These are phyloP conservation scores for Drosophila yooni DNA, from an alignment of 2,888 invertebrate species.

Conservation along the genomic window DNA sequence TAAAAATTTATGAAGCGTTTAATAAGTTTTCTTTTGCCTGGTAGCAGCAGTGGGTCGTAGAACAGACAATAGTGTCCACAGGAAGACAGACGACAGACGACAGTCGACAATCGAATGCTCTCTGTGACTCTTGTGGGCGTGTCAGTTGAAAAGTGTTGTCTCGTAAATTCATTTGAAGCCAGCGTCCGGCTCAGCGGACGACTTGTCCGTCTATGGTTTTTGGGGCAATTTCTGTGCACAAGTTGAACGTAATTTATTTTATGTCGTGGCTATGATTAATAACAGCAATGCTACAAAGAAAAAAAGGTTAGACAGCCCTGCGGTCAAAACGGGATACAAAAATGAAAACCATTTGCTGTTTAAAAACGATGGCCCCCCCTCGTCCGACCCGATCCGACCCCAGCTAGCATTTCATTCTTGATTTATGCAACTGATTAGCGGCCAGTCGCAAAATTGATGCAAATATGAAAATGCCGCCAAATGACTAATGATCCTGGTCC, in stretches of 20 bases:
- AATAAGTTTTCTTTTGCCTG: constrained; percentile 78
- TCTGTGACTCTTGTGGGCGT: constrained; percentile 53
- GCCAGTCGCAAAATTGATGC: constrained; percentile 63
- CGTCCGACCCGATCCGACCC: background rate
- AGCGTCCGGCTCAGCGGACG: constrained; percentile 33
- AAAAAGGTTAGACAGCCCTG: constrained; percentile 60
- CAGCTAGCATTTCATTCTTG: constrained; percentile 57
- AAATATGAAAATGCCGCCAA: constrained; percentile 64
- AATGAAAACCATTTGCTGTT: constrained; percentile 52
- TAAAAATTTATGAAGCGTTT: constrained; percentile 83
- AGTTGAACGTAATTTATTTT: constrained; percentile 78
- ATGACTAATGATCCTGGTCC: constrained; percentile 70
- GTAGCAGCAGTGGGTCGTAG: constrained; percentile 28
- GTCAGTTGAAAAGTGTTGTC: constrained; percentile 76
- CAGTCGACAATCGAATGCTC: constrained; percentile 50
- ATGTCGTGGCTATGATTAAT: constrained; percentile 78
- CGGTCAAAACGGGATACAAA: constrained; percentile 56
- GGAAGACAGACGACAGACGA: constrained; percentile 4
- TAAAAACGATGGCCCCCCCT: constrained; percentile 41
- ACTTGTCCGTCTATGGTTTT: constrained; percentile 21
- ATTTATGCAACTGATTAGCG: constrained; percentile 80
- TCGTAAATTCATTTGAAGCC: constrained; percentile 77
- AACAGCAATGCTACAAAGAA: constrained; percentile 60
- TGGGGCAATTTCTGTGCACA: constrained; percentile 60
- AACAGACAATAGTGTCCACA: constrained; percentile 6